Base-by-base conservation (phyloP, 1,140 invertebrate genomes). In the Matsumurasca onukii region DNA sequence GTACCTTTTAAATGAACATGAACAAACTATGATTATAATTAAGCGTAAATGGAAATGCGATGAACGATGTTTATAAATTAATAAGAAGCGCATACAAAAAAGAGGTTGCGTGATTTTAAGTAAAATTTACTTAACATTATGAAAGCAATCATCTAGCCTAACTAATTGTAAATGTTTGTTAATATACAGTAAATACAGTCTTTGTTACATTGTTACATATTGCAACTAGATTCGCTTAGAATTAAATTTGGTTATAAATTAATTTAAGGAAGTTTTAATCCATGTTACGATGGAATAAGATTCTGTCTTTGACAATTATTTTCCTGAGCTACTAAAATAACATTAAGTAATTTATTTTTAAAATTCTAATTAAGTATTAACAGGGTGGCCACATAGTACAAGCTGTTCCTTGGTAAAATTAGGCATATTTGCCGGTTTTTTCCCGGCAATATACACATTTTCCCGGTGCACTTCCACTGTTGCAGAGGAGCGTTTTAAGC, bases 161-260 rank as follows among this genome's bases (percentile, higher is more conserved):
- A 31, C 62, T 45, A 39, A 45, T 48, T n/a, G n/a, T n/a, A 65
- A 48, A 65, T 22, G 25, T 63, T 63, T 65, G 62, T 65, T 65
- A 65, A 65, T 65, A 25, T 65, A 65, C 62, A 65, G 27, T 65
- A 65, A 39, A 31, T 65, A 65, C 62, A 65, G 62, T 65, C 62
- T 65, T 65, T 48, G 62, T 65, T 65, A 65, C 39, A 48, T 30
- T 59, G 55, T 59, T 59, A 59, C 25, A 25, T 15, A n/a, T 27
- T 24, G 55, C 34, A 39, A 39, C 34, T 39, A 39, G 5, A 39
- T 39, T 39, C 17, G 34, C 34, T 39, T 9, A 39, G 34, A 59
- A 13, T 59, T 27, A 59, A 29, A 22, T 9, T 59, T 59, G 55
- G 15, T 59, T 22, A 59, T 29, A 22, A 22, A 1, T 13, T 25